Conservation (phyloP, 2,888 invertebrate genomes). For the Oxytorus armatus region DNA sequence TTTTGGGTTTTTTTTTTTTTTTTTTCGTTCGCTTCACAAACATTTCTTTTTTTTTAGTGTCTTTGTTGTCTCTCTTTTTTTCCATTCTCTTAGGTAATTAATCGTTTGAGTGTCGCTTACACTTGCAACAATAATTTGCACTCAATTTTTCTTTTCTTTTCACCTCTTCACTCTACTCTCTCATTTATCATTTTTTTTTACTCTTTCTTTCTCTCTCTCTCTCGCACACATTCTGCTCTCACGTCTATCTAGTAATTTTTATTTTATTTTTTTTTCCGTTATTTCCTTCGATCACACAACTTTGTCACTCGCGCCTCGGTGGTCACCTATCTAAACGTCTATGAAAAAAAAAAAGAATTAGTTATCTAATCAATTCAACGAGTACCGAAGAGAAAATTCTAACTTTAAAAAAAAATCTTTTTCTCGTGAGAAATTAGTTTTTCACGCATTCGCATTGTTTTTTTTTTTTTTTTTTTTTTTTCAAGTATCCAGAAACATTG, state of each 20-base stretch:
- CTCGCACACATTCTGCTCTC: too few relatives aligned
- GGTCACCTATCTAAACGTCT: conserved; percentile 42
- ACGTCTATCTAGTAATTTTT: conserved; percentile 32
- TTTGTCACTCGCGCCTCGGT: conserved; percentile 50
- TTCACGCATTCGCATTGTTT: conserved; percentile 30
- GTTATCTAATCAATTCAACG: conserved; percentile 36
- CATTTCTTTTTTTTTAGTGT: conserved; percentile 37
- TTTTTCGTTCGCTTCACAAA: conserved; percentile 20
- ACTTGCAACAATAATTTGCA: conserved; percentile 65
- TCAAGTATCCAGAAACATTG: conserved; percentile 47
- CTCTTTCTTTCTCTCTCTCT: too few relatives aligned
- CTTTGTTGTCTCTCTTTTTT: conserved; percentile 21
- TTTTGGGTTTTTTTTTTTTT: conserved; percentile 21
- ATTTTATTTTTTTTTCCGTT: conserved; percentile 3
- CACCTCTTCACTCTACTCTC: conserved; percentile 34
- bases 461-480: conserved; percentile 39
- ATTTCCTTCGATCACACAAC: conserved; percentile 33
- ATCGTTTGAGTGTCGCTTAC: conserved; percentile 64
- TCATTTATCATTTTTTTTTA: conserved; percentile 36
- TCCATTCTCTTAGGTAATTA: conserved; percentile 61
- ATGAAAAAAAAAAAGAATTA: conserved; percentile 36
- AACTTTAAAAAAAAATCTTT: conserved; percentile 19
- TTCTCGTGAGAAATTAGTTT: conserved; percentile 42
- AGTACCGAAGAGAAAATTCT: conserved; percentile 38
- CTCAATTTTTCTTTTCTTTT: conserved; percentile 44